A percentile compares a stretch with the other conserved stretches of the same genome.
Conservation (phyloP, 2,888 invertebrate genomes). For the Tribolium freemani region DNA sequence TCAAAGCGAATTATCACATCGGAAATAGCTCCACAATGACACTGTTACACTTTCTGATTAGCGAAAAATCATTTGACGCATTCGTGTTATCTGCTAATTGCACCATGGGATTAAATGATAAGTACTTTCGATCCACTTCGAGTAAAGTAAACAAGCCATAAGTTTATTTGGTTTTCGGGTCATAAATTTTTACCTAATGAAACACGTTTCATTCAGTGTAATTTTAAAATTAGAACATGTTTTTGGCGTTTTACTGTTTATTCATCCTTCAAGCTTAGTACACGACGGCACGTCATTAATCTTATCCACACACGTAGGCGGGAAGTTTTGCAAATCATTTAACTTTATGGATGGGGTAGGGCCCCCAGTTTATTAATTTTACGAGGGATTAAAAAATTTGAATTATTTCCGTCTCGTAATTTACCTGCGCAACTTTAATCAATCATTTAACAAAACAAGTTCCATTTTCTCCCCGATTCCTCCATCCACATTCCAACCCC, state of each 20-base stretch:
- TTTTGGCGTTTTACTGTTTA: slow-evolving; percentile 1
- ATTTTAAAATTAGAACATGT: slow-evolving; percentile 11
- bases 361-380: not conserved
- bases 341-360: slow-evolving; percentile 4
- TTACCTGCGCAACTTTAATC: not conserved
- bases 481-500: slow-evolving; percentile 29
- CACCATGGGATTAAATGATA: not conserved
- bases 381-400: not conserved
- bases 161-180: slow-evolving; percentile 10
- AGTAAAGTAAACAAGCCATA: not conserved
- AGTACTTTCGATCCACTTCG: not conserved
- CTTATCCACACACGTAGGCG: slow-evolving; percentile 1
- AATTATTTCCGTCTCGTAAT: not conserved
- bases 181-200: slow-evolving; percentile 17
- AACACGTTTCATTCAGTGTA: slow-evolving; percentile 18
- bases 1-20: not conserved
- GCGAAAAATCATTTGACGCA: not conserved
- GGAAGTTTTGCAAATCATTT: slow-evolving; percentile 25
- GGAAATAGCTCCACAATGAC: not conserved
- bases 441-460: not conserved
- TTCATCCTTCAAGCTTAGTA: not conserved
- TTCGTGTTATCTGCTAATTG: not conserved
- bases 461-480: slow-evolving; percentile 4
- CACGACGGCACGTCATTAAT: slow-evolving; percentile 4
- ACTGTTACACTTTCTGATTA: not conserved